phyloP scores from a whole-genome alignment of 2,888 invertebrate genomes.

The Odontothrips loti region DNA sequence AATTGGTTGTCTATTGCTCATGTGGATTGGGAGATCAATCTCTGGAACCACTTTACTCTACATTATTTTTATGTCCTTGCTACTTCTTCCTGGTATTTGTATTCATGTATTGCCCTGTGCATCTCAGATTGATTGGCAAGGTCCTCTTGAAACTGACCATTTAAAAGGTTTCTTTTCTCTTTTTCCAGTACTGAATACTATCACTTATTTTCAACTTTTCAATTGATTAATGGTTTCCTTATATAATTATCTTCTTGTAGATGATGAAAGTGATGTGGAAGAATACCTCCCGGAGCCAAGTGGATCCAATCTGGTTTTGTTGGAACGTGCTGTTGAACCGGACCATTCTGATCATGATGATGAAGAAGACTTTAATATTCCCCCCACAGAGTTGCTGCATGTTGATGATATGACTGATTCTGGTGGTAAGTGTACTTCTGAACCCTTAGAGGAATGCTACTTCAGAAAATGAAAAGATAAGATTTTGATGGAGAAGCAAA shows the following conservation, averaged over 20 bases:
- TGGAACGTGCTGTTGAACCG: neutral
- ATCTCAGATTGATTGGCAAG: neutral
- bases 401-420: constrained; percentile 2
- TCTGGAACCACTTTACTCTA: constrained; percentile 29
- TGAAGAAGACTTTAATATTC: constrained; percentile 15
- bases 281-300: neutral
- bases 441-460: too few species aligned
- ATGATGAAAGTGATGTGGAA: neutral
- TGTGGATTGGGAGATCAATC: constrained; percentile 39
- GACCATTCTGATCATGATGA: constrained; percentile 1
- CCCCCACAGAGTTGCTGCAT: neutral
- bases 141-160: neutral
- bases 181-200: neutral
- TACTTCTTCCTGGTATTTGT: neutral
- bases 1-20: constrained; percentile 37
- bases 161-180: neutral
- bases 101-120: neutral
- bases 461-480: too few species aligned
- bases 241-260: neutral
- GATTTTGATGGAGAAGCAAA: too few species aligned
- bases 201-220: neutral
- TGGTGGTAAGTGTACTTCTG: neutral
- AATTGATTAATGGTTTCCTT: neutral
- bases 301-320: neutral
- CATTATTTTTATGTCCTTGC: neutral